Base-by-base conservation (phyloP, 2,113 vertebrate genomes). In the Otocyon megalotis region DNA sequence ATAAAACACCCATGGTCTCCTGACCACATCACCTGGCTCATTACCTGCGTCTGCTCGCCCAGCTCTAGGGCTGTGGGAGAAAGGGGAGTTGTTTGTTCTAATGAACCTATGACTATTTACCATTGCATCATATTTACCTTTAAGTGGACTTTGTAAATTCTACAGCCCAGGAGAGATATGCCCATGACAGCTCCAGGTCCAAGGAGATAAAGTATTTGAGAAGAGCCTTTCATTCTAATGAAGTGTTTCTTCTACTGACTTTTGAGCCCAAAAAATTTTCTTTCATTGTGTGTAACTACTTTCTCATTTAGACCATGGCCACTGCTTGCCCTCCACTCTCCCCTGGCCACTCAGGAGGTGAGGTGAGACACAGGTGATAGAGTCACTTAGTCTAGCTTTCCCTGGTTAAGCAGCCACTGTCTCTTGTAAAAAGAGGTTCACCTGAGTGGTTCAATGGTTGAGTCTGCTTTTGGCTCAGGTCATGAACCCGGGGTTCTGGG, bases 51-150 rank as follows among this genome's bases (percentile, higher is more conserved):
- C 77, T 54, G 82, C 88, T 87, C 0, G 3, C 30, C 80, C 35
- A 80, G 56, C 20, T 85, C 28, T 15, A 60, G 37, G 69, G 32
- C 37, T 19, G 19, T 24, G 86, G 72, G 81, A 92, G 69, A 93
- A 85, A 32, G 20, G 69, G 50, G 50, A 90, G 37, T 8, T 69
- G 26, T 76, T 69, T 79, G 84, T 65, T 82, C 48, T 72, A 94
- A 88, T 60, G 48, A 80, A 62, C 50, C 77, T 22, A 37, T 81
- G 63, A 88, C 30, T 92, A 50, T 69, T 92, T n/a, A 92, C 74
- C 72, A 92, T 58, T 95, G 69, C 94, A 84, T 92, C 80, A 76
- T 90, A 26, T 37, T 97, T 93, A 92, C 82, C 92, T 97, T 94
- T 54, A 79, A 53, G 60, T 97, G 93, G 92, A 80, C 94, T 97